Conservation (phyloP, 2,797 vertebrate species). For the Euthynnus affinis region DNA sequence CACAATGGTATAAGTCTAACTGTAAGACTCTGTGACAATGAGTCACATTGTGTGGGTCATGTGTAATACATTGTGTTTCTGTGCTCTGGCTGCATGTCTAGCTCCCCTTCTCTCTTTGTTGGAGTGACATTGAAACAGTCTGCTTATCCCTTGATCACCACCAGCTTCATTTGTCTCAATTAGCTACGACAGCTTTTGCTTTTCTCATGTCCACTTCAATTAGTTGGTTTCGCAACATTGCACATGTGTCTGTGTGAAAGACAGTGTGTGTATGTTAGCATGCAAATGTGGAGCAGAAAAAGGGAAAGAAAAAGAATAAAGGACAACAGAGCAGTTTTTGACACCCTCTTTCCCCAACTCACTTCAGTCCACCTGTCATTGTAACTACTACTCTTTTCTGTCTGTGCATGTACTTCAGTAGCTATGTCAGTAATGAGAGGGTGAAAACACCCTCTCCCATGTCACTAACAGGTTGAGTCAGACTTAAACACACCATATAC, state of each 20-base stretch:
- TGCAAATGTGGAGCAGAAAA: slow-evolving; percentile 1
- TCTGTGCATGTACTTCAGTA: slow-evolving; percentile 6
- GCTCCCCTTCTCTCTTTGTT: slow-evolving; percentile 44
- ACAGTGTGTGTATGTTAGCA: neutral
- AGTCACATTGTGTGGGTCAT: slow-evolving; percentile 40
- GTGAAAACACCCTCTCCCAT: slow-evolving; percentile 28
- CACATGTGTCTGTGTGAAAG: slow-evolving; percentile 50
- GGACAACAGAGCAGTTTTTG: neutral
- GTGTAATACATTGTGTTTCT: slow-evolving; percentile 41
- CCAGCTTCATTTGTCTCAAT: slow-evolving; percentile 85
- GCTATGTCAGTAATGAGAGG: neutral
- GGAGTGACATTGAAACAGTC: slow-evolving; percentile 76
- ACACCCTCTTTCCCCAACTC: neutral
- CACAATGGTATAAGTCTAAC: neutral
- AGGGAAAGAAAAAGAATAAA: neutral
- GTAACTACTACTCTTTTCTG: neutral
- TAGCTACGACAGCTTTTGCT: slow-evolving; percentile 82
- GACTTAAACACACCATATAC: slow-evolving; percentile 57
- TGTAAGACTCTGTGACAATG: slow-evolving; percentile 38
- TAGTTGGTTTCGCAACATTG: slow-evolving; percentile 58
- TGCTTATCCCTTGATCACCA: slow-evolving; percentile 79
- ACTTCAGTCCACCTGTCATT: neutral
- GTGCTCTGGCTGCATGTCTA: slow-evolving; percentile 18
- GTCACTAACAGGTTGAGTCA: slow-evolving; percentile 47
- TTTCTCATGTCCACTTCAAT: slow-evolving; percentile 80